phyloP scores from a whole-genome alignment of 2,797 vertebrate genomes.

The Macrochelys suwanniensis region DNA sequence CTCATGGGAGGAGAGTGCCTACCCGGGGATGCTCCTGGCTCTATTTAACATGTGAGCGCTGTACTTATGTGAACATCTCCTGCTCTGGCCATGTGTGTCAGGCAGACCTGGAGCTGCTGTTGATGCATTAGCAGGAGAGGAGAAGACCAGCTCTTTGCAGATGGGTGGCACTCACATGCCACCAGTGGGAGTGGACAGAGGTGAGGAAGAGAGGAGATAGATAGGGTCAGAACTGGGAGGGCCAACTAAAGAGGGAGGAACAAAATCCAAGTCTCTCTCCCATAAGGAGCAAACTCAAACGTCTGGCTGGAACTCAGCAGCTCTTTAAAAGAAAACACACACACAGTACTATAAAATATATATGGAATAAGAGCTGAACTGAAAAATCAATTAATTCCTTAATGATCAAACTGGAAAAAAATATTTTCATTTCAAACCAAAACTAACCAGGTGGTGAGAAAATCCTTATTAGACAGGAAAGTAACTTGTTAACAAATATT shows the following conservation, averaged over 20 bases:
- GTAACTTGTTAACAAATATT: too few species aligned
- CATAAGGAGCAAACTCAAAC: not conserved
- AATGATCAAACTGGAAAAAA: not conserved
- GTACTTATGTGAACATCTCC: not conserved
- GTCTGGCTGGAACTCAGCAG: not conserved
- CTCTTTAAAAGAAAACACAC: not conserved
- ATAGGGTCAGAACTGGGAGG: not conserved
- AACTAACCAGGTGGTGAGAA: too few species aligned
- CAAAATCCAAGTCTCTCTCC: not conserved
- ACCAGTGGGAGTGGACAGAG: not conserved
- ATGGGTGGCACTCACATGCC: rapidly evolving
- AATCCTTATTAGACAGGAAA: too few species aligned
- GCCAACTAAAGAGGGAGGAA: not conserved
- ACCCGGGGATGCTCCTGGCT: not conserved
- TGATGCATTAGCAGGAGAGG: rapidly evolving
- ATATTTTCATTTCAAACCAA: not conserved
- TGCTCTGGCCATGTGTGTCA: not conserved
- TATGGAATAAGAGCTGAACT: not conserved
- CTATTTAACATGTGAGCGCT: not conserved
- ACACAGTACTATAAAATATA: not conserved
- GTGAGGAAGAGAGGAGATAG: not conserved
- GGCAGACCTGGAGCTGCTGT: not conserved
- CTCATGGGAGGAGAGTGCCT: not conserved
- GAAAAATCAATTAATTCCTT: not conserved
- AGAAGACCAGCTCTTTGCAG: not conserved